These are phyloP conservation scores for Callipepla squamata DNA, from an alignment of 2,113 vertebrate genomes.

Conservation along the genomic window DNA sequence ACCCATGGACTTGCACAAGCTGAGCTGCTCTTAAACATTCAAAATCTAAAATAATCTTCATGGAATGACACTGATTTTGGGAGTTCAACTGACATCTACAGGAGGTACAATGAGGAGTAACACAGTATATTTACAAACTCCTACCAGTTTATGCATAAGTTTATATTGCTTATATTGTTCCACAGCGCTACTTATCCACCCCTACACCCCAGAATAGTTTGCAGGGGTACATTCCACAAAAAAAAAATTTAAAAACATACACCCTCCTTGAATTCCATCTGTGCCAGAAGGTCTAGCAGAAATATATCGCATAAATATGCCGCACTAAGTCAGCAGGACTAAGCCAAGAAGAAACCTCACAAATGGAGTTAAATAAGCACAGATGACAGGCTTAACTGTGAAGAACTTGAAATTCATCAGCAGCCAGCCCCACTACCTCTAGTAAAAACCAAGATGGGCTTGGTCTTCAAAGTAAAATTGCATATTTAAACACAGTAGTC, in stretches of 20 bases:
- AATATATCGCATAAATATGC: not conserved
- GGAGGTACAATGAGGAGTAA: not conserved
- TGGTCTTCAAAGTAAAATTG: not conserved
- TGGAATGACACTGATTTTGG: not conserved
- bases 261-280: not conserved
- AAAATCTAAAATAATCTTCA: not conserved
- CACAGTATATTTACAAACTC: not conserved
- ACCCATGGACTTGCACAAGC: no score
- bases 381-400: not conserved
- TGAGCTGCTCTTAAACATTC: not conserved
- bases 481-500: not conserved
- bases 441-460: not conserved
- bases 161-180: fast-evolving
- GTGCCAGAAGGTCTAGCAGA: not conserved
- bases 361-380: not conserved
- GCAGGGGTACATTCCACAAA: not conserved
- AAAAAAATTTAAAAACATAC: not conserved
- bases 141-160: not conserved
- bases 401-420: not conserved
- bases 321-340: not conserved
- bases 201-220: not conserved
- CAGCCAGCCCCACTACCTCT: not conserved
- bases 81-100: not conserved
- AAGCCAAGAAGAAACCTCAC: not conserved
- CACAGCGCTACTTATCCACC: not conserved